Evolutionary conservation across 2,888 invertebrate genomes (phyloP).

Genomic region (Griposia aprilina): DNA sequence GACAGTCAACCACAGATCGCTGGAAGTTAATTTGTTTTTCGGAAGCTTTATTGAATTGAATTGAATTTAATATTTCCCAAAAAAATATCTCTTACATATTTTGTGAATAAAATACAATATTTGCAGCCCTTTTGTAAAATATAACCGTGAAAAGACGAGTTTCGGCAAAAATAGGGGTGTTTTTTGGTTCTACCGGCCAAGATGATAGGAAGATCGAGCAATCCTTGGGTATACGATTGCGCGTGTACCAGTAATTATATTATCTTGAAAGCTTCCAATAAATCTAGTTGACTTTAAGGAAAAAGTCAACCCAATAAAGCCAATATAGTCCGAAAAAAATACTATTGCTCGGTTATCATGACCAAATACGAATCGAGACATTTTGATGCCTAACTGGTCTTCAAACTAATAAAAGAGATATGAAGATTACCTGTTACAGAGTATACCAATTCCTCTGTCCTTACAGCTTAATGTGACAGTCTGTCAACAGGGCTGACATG

Average conservation of each 20-base stretch:
- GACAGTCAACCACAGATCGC: no score
- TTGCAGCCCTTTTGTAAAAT: no score
- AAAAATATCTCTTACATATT: no score
- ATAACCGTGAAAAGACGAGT: background rate
- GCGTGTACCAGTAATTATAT: slow-evolving; percentile 17
- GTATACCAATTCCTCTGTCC: background rate
- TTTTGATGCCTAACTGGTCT: no score
- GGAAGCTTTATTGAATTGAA: no score
- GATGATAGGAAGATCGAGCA: background rate
- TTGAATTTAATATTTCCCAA: no score
- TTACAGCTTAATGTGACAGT: background rate
- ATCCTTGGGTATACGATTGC: slow-evolving; percentile 2
- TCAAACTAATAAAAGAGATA: background rate
- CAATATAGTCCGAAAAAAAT: background rate
- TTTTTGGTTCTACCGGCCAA: background rate
- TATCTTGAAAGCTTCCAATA: slow-evolving; percentile 25
- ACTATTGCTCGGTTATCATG: background rate
- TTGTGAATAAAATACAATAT: no score
- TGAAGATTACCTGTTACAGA: background rate
- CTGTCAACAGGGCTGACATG: background rate
- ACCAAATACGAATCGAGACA: background rate
- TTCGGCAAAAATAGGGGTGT: background rate
- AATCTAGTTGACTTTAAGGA: background rate
- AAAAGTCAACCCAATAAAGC: background rate
- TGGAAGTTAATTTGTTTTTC: no score